A percentile compares a stretch with the other conserved stretches of the same genome.
These are phyloP conservation scores for Leptinotarsa undecemlineata DNA, from an alignment of 1,140 invertebrate genomes.

Conservation along the genomic window DNA sequence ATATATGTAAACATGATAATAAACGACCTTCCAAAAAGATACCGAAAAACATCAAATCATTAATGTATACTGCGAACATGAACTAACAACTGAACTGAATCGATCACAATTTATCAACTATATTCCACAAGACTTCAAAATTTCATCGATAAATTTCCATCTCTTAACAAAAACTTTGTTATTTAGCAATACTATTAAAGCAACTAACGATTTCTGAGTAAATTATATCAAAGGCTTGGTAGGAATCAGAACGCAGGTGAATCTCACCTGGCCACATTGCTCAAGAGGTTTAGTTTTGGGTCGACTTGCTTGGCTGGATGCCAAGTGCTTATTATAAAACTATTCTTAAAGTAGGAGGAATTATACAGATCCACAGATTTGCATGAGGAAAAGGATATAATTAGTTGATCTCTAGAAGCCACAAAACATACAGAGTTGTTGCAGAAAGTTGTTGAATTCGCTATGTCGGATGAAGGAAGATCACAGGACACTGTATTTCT, in stretches of 20 bases:
- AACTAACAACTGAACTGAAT: no score
- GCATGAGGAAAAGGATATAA: conserved; percentile 91
- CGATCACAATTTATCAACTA: no score
- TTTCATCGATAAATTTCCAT: no score
- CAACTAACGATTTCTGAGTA: conserved; percentile 63
- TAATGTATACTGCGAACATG: no score
- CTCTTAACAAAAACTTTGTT: no score
- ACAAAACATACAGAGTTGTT: conserved; percentile 73
- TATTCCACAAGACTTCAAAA: no score
- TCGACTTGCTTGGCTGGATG: conserved; percentile 79
- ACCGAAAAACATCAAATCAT: no score
- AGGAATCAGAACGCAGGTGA: conserved; percentile 78
- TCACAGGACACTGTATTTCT: conserved; percentile 89
- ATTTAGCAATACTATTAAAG: no score
- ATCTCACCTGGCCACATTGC: conserved; percentile 81
- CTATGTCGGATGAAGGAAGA: conserved; percentile 88
- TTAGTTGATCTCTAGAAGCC: conserved; percentile 79
- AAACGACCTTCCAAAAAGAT: neutral
- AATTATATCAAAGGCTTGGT: conserved; percentile 72
- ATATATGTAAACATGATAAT: conserved; percentile 1
- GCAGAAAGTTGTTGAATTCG: conserved; percentile 81
- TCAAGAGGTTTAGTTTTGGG: conserved; percentile 81
- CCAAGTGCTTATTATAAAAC: conserved; percentile 85
- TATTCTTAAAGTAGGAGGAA: conserved; percentile 74
- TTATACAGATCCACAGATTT: conserved; percentile 84